Evolutionary conservation across 2,888 invertebrate genomes (phyloP).

Genomic region (Nysson spinosus): DNA sequence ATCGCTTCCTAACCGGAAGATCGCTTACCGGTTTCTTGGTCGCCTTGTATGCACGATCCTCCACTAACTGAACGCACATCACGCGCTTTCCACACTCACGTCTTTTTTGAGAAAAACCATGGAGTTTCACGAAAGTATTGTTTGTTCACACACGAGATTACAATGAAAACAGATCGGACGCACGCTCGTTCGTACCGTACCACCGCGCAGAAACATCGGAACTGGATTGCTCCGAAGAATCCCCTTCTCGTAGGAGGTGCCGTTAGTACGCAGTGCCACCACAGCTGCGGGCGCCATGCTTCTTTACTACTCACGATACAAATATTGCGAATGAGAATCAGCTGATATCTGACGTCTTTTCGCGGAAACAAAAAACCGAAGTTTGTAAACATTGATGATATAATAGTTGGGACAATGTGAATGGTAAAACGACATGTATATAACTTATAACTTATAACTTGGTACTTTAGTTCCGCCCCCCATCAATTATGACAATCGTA

Average conservation of each 20-base stretch:
- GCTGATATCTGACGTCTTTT: slow-evolving; percentile 50
- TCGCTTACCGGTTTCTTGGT: slow-evolving; percentile 31
- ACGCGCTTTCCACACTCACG: slow-evolving; percentile 3
- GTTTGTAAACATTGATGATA: no score
- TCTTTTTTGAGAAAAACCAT: no score
- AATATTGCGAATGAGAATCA: slow-evolving; percentile 44
- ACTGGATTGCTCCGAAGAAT: slow-evolving; percentile 70
- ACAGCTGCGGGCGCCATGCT: slow-evolving; percentile 5
- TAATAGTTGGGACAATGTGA: no score
- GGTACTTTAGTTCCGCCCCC: no score
- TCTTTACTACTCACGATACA: no score
- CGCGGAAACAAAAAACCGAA: slow-evolving; percentile 8
- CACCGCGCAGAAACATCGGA: slow-evolving; percentile 73
- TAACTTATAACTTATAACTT: no score
- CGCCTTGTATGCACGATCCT: neutral
- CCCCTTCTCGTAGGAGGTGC: slow-evolving; percentile 23
- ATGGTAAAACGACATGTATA: no score
- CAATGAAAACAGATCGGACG: slow-evolving; percentile 2
- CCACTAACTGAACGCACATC: neutral
- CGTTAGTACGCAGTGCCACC: neutral
- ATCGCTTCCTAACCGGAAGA: neutral
- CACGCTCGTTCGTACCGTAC: slow-evolving; percentile 46
- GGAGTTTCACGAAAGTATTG: no score
- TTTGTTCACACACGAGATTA: slow-evolving; percentile 8
- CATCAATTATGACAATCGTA: no score